A percentile compares a stretch with the other conserved stretches of the same genome.
Evolutionary conservation across 2,797 vertebrate genomes (phyloP).

Genomic region (Crenuchus spilurus): DNA sequence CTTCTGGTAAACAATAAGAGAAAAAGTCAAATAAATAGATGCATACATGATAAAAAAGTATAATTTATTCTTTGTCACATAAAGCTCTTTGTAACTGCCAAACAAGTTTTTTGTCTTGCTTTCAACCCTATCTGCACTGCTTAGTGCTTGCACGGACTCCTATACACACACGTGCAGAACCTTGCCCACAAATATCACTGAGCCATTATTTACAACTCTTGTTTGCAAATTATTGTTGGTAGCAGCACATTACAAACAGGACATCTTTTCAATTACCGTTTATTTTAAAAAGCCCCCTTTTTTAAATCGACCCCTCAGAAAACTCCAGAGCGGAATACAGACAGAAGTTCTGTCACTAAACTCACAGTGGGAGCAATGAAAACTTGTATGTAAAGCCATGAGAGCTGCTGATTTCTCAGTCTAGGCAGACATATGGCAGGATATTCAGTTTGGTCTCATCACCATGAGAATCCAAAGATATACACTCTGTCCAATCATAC

Average conservation of each 20-base stretch:
- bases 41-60: conserved; percentile 88
- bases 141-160: conserved; percentile 68
- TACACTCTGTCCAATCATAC: conserved; percentile 99
- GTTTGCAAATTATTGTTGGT: conserved; percentile 64
- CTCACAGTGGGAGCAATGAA: conserved; percentile 73
- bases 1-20: conserved; percentile 71
- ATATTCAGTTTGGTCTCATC: conserved; percentile 95
- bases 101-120: conserved; percentile 66
- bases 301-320: conserved; percentile 65
- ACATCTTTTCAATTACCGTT: conserved; percentile 70
- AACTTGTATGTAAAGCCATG: conserved; percentile 59
- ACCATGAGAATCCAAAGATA: conserved; percentile 95
- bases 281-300: conserved; percentile 72
- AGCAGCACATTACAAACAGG: conserved; percentile 70
- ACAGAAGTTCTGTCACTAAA: conserved; percentile 67
- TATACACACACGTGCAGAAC: conserved; percentile 66
- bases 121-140: conserved; percentile 80
- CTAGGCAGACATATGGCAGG: conserved; percentile 98
- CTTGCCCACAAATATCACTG: conserved; percentile 67
- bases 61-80: conserved; percentile 86
- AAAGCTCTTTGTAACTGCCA: conserved; percentile 88
- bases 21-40: conserved; percentile 93
- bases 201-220: conserved; percentile 61
- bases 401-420: conserved; percentile 84
- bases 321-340: conserved; percentile 66